phyloP scores from a whole-genome alignment of 2,888 invertebrate species.

The Saturnia pavonia region DNA sequence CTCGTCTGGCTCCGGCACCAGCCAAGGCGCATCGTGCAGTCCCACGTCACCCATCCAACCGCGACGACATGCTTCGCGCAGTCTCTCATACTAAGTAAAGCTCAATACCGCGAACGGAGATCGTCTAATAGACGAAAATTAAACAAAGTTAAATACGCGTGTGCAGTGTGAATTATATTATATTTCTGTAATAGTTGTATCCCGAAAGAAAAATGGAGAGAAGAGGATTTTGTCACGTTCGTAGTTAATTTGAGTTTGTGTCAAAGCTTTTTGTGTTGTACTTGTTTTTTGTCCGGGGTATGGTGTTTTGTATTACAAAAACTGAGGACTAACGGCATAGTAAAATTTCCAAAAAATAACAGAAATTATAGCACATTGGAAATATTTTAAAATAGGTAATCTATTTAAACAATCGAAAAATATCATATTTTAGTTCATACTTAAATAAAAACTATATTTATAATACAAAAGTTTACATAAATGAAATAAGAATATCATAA shows the following conservation, averaged over 20 bases:
- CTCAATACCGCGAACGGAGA: conserved; percentile 36
- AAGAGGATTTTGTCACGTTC: conserved; percentile 66
- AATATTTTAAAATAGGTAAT: not conserved
- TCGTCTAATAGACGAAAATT: conserved; percentile 23
- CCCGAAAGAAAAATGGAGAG: conserved; percentile 48
- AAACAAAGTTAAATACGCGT: conserved; percentile 39
- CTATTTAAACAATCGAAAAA: not conserved
- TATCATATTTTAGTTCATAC: not conserved
- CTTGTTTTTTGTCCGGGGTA: conserved; percentile 43
- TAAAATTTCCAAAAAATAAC: not conserved
- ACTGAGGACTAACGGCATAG: conserved; percentile 6
- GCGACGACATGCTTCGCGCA: conserved; percentile 65
- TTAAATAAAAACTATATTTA: not conserved
- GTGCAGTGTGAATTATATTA: conserved; percentile 47
- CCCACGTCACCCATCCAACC: conserved; percentile 56
- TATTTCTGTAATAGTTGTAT: conserved; percentile 35
- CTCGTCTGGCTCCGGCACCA: conserved; percentile 17
- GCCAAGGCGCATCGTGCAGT: conserved; percentile 55
- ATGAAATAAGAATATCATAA: not conserved
- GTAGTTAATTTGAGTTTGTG: conserved; percentile 67
- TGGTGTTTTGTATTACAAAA: conserved; percentile 44
- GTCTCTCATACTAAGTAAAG: conserved; percentile 39
- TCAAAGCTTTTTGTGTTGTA: conserved; percentile 64
- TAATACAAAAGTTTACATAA: not conserved
- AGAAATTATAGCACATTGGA: too few species aligned